phyloP scores from a whole-genome alignment of 2,113 vertebrate species.

The Tetrao urogallus region DNA sequence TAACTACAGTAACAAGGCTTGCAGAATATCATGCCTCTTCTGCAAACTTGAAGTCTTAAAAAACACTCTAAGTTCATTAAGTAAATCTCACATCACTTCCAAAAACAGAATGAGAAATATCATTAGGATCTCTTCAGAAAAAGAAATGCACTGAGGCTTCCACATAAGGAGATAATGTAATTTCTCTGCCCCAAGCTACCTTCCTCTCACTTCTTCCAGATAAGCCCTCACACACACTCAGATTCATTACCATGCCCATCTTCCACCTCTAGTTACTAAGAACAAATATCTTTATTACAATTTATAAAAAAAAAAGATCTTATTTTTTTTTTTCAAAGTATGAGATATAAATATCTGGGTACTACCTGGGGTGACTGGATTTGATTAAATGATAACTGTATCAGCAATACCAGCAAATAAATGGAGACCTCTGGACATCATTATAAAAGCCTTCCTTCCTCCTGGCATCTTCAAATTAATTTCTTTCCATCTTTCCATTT shows the following conservation, averaged over 20 bases:
- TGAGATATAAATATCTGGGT: rapidly evolving
- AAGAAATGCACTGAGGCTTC: not conserved
- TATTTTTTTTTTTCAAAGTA: not conserved
- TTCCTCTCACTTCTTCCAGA: not conserved
- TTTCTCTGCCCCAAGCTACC: not conserved
- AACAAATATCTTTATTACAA: not conserved
- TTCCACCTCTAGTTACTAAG: not conserved
- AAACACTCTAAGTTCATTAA: not conserved
- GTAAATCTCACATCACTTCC: not conserved
- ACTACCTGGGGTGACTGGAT: not conserved
- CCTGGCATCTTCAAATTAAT: not conserved
- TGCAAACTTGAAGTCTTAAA: not conserved
- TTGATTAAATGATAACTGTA: not conserved
- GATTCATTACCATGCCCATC: not conserved
- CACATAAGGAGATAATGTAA: not conserved
- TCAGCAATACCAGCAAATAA: not conserved
- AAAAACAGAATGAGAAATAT: not conserved
- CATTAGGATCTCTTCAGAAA: not conserved
- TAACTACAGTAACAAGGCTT: not conserved
- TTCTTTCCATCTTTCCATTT: not conserved
- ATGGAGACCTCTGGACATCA: rapidly evolving
- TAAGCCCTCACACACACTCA: not conserved
- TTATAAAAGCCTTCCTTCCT: not conserved
- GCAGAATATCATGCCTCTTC: not conserved
- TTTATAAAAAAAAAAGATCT: not conserved